Conservation (phyloP, 2,888 invertebrate genomes). For the Apamea epomidion region DNA sequence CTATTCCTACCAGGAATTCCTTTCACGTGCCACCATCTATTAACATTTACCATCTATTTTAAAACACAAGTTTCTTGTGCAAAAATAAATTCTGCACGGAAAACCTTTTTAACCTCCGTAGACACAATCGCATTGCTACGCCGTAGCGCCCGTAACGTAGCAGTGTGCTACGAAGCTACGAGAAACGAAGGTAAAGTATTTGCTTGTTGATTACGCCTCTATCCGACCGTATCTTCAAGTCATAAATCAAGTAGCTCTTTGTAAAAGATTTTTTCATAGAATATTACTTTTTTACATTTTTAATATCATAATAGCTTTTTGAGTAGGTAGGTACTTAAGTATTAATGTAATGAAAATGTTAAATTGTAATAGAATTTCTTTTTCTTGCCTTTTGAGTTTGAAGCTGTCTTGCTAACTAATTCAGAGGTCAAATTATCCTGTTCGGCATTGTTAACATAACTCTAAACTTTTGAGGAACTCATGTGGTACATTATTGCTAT, state of each 20-base stretch:
- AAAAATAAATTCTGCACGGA: constrained; percentile 1
- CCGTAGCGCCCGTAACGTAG: constrained; percentile 31
- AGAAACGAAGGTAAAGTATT: constrained; percentile 11
- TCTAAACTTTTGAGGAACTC: constrained; percentile 5
- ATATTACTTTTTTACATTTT: constrained; percentile 35
- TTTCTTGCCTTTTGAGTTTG: background rate
- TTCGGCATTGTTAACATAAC: background rate
- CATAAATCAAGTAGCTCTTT: constrained; percentile 45
- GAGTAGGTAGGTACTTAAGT: constrained; percentile 2
- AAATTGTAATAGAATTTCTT: background rate
- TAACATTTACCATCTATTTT: background rate
- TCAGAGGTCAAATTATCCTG: background rate
- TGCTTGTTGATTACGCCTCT: constrained; percentile 34
- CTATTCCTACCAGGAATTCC: background rate
- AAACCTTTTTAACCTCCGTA: constrained; percentile 3
- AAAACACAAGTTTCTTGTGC: background rate
- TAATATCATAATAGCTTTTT: constrained; percentile 38
- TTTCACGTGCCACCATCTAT: background rate
- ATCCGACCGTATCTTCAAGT: constrained; percentile 25
- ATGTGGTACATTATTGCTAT: background rate
- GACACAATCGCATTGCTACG: constrained; percentile 39
- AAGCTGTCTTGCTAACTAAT: background rate
- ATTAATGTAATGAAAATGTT: constrained; percentile 16
- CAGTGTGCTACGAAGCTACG: constrained; percentile 29
- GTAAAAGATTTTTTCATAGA: constrained; percentile 26